Conservation (phyloP, 37 sponge, comb jelly and placozoan genomes). For the Oopsacas minuta region DNA sequence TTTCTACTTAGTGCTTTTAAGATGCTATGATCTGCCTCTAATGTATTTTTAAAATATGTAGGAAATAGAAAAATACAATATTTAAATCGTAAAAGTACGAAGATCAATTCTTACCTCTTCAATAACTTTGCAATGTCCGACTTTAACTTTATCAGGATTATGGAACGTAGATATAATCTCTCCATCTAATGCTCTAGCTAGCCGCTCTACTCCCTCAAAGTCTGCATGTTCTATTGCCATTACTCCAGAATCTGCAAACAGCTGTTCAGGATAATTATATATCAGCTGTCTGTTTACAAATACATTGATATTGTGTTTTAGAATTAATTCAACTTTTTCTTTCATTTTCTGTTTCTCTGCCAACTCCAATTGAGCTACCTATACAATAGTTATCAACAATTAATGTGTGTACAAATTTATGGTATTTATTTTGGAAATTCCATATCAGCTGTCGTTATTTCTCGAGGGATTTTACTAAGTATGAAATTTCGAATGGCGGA, state of each 20-base stretch:
- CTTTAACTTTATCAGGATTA: slow-evolving; percentile 77
- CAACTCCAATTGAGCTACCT: slow-evolving; percentile 70
- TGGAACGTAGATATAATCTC: slow-evolving; percentile 98
- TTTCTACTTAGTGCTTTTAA: too few relatives aligned
- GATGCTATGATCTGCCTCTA: too few relatives aligned
- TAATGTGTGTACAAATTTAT: too few relatives aligned
- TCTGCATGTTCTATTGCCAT: slow-evolving; percentile 99
- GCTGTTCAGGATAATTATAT: slow-evolving; percentile 99
- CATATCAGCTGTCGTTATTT: too few relatives aligned
- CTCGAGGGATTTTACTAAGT: too few relatives aligned
- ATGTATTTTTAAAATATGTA: too few relatives aligned
- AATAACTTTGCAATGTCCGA: slow-evolving; percentile 88
- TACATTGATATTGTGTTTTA: slow-evolving; percentile 85
- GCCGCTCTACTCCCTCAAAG: slow-evolving; percentile 94
- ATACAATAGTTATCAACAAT: not conserved
- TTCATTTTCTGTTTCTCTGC: slow-evolving; percentile 99
- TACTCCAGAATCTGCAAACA: slow-evolving; percentile 92
- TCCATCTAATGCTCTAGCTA: slow-evolving; percentile 78
- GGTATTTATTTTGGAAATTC: too few relatives aligned
- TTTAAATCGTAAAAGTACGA: too few relatives aligned
- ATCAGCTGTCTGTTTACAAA: slow-evolving; percentile 99
- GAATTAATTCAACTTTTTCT: slow-evolving; percentile 81
- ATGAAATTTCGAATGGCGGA: too few relatives aligned
- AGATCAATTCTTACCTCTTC: too few relatives aligned
- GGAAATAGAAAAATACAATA: too few relatives aligned